These are phyloP conservation scores for Columbina picui DNA, from an alignment of 2,113 vertebrate genomes.

Conservation along the genomic window DNA sequence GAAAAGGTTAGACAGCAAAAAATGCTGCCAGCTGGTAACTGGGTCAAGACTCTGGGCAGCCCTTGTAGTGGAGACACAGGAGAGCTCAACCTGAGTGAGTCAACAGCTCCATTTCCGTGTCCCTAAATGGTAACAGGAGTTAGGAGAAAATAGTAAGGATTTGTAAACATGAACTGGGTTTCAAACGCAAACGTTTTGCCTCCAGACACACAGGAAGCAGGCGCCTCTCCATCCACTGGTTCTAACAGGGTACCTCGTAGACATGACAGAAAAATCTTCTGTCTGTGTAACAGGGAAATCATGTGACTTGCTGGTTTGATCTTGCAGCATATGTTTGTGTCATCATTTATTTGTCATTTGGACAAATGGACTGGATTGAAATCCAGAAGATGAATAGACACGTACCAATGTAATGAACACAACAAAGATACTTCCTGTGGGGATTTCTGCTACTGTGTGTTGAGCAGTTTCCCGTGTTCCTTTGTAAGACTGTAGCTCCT, in stretches of 20 bases:
- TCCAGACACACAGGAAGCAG: not conserved
- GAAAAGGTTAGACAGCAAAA: not conserved
- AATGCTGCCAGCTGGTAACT: not conserved
- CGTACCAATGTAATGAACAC: not conserved
- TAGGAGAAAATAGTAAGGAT: not conserved
- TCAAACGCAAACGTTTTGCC: not conserved
- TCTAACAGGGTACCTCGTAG: not conserved
- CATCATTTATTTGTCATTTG: not conserved
- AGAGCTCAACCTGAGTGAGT: not conserved
- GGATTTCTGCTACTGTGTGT: not conserved
- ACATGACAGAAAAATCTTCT: not conserved
- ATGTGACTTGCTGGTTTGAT: not conserved
- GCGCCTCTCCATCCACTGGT: fast-evolving
- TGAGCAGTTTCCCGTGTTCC: not conserved
- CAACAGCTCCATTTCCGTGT: not conserved
- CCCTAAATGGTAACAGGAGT: not conserved
- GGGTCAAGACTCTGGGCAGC: not conserved
- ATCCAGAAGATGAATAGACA: not conserved
- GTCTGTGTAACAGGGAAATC: not conserved
- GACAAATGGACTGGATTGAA: not conserved
- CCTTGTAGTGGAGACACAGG: not conserved
- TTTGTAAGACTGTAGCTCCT: not conserved
- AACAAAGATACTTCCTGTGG: not conserved
- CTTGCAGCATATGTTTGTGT: not conserved
- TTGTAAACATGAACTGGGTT: not conserved